Percentiles rank a stretch among this genome's conserved stretches.
Conservation (phyloP, 2,113 vertebrate genomes). For the Pandion haliaetus region DNA sequence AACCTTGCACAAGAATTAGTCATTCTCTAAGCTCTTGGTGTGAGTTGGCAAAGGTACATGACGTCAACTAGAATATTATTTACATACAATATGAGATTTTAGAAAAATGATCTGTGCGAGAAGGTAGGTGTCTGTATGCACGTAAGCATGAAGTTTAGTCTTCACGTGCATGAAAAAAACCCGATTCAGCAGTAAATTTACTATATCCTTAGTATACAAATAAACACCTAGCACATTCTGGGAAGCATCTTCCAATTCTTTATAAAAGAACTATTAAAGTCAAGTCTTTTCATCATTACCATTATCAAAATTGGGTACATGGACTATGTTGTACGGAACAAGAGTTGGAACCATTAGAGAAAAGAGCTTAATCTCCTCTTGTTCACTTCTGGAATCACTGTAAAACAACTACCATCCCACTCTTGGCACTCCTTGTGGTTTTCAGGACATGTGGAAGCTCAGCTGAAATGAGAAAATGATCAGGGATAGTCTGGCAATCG, state of each 20-base stretch:
- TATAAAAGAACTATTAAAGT: background rate
- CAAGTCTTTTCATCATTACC: background rate
- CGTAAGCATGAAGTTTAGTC: background rate
- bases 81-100: background rate
- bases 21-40: background rate
- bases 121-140: background rate
- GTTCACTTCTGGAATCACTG: background rate
- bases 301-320: background rate
- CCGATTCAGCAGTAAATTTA: background rate
- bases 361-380: background rate
- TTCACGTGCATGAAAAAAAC: rapidly evolving
- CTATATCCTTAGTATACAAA: background rate
- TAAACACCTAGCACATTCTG: background rate
- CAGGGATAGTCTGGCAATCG: background rate
- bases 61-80: background rate
- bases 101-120: background rate
- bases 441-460: background rate
- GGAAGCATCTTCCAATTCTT: background rate
- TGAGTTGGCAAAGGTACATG: background rate
- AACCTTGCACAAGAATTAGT: background rate
- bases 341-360: rapidly evolving
- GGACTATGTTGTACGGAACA: background rate
- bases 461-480: background rate
- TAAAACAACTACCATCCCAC: background rate
- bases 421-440: background rate